These are phyloP conservation scores for Dynastes tityus DNA, from an alignment of 2,888 invertebrate genomes.

Conservation along the genomic window DNA sequence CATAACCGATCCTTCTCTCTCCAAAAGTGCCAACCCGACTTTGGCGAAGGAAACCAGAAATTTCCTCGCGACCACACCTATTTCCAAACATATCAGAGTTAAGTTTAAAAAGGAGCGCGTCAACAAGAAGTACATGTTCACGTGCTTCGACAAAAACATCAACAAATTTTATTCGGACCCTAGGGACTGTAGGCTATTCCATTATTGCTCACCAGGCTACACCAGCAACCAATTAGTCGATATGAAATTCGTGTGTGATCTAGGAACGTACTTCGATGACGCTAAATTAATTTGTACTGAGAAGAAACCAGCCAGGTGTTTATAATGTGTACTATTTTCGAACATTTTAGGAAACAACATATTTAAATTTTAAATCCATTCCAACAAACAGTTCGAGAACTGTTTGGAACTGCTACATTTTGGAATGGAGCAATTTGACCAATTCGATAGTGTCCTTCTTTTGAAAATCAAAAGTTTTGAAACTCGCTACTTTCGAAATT, in stretches of 20 bases:
- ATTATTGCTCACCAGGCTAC: constrained; percentile 77
- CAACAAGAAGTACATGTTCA: constrained; percentile 67
- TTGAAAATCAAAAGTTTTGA: too few relatives aligned
- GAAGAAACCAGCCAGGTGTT: constrained; percentile 67
- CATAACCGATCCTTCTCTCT: constrained; percentile 64
- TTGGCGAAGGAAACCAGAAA: constrained; percentile 61
- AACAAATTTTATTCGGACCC: constrained; percentile 75
- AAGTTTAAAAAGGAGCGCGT: constrained; percentile 63
- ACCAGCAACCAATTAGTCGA: constrained; percentile 73
- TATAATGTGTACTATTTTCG: constrained; percentile 58
- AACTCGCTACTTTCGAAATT: too few relatives aligned
- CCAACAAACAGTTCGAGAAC: neutral
- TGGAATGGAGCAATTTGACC: too few relatives aligned
- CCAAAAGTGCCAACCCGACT: constrained; percentile 67
- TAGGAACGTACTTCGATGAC: constrained; percentile 74
- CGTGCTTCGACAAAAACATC: constrained; percentile 73
- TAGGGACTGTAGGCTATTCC: constrained; percentile 75
- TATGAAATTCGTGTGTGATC: constrained; percentile 76
- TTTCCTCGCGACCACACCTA: constrained; percentile 65
- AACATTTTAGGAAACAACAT: neutral
- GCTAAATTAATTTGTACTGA: constrained; percentile 72
- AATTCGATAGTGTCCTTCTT: too few relatives aligned
- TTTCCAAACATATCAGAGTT: constrained; percentile 63
- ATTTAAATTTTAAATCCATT: neutral
- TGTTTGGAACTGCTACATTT: too few relatives aligned